Base-by-base conservation (phyloP, 1,140 invertebrate species). In the Anoplophora glabripennis region DNA sequence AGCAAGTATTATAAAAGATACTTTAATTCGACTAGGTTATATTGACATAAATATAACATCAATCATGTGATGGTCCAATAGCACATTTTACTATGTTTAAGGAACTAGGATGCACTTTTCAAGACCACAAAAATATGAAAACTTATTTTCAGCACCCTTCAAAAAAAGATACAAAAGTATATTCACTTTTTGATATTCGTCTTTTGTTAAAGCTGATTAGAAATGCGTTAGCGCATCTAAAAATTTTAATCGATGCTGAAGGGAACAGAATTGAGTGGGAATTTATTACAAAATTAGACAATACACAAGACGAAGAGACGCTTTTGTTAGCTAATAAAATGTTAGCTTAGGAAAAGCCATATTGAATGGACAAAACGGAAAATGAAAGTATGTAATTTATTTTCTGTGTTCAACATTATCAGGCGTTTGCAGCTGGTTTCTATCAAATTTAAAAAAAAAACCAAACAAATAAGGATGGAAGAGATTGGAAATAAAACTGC, bases 171-270 rank as follows among this genome's bases (percentile, higher is more conserved):
- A 28, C 21, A 9, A 45, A 9, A 45, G 42, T 45, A 18, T 45
- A 15, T 45, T 18, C 21, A 7, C 10, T 45, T 18, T 21, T 45
- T 45, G 42, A 45, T 21, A 21, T 21, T 7, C 17, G 17, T 9
- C 42, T 15, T 45, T 15, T 45, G 42, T 45, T 45, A 21, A 45
- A 45, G 42, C 21, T 45, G 21, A 21, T 45, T 1, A 45, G 42
- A 17, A 21, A 45, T 21, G 21, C 17, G 14, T 21, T 9, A 21
- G 17, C 4, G 17, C n/a, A 7, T 11, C 44, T 21, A 7, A 45
- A 45, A 18, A 10, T 17, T 5, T 15, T 45, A 17, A 3, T 44
- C 1, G 5, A 15, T 17, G 18, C 8, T 10, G 2, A 44, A 15
- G 14, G 41, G 14, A 44, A 44, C 18, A 17, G 18, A 17, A 44